These are phyloP conservation scores for Centropyge bicolor DNA, from an alignment of 2,797 vertebrate genomes.

Conservation along the genomic window DNA sequence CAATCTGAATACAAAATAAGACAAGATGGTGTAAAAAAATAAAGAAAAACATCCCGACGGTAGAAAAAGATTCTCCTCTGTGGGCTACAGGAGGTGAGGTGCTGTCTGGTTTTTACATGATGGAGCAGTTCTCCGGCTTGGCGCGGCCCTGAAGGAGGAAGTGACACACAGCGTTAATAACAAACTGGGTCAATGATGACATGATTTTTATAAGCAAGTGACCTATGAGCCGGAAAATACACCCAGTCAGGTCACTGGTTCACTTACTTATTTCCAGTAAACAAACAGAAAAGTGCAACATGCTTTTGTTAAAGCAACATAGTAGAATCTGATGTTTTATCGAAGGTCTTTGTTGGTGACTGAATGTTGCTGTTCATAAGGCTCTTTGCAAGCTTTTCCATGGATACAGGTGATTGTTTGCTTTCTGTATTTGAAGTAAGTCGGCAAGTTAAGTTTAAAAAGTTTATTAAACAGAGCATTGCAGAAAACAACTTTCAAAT, in stretches of 20 bases:
- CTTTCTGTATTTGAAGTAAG: not conserved
- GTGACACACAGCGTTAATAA: not conserved
- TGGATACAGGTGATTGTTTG: not conserved
- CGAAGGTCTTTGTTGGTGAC: too few relatives aligned
- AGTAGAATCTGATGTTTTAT: too few relatives aligned
- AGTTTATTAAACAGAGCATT: not conserved
- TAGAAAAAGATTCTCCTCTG: slow-evolving; percentile 51
- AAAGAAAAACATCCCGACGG: slow-evolving; percentile 59
- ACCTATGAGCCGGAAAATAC: not conserved
- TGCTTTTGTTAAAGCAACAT: too few relatives aligned
- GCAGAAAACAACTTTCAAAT: not conserved
- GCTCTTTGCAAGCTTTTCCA: not conserved
- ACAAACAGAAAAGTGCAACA: too few relatives aligned
- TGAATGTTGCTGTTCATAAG: not conserved
- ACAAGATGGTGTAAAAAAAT: slow-evolving; percentile 63
- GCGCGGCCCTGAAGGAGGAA: slow-evolving; percentile 70
- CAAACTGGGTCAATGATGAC: not conserved
- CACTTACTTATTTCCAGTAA: too few relatives aligned
- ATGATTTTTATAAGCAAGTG: too few relatives aligned
- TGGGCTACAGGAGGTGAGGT: slow-evolving; percentile 55
- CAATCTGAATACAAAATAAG: slow-evolving; percentile 68
- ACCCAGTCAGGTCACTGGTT: too few relatives aligned
- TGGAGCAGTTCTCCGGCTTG: slow-evolving; percentile 81
- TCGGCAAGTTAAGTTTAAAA: not conserved
- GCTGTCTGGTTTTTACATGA: slow-evolving; percentile 80